phyloP scores from a whole-genome alignment of 2,888 invertebrate genomes.

The Trichacis sp. region DNA sequence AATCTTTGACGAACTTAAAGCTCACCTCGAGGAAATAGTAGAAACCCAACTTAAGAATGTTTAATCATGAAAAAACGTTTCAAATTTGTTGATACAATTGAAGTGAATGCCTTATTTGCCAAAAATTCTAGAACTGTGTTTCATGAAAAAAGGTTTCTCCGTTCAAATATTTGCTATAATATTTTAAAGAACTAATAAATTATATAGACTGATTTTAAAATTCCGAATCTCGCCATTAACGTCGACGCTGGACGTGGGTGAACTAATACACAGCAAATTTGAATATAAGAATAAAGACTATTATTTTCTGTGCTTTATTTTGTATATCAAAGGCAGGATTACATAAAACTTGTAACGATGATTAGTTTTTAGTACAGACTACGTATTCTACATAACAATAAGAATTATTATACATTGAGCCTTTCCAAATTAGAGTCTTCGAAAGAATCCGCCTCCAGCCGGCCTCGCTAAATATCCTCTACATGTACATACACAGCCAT shows the following conservation, averaged over 20 bases:
- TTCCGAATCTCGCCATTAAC: too few relatives aligned
- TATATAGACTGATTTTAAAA: too few relatives aligned
- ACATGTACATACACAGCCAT: conserved; percentile 3
- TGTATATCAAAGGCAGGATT: conserved; percentile 53
- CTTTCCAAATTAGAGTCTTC: conserved; percentile 21
- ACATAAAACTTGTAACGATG: conserved; percentile 58
- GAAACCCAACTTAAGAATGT: too few relatives aligned
- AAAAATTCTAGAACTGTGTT: too few relatives aligned
- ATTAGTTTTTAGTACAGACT: conserved; percentile 45
- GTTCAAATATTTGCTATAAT: neutral
- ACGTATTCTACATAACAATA: conserved; percentile 48
- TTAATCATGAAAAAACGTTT: too few relatives aligned
- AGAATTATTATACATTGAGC: conserved; percentile 49
- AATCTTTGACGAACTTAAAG: too few relatives aligned
- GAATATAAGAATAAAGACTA: neutral
- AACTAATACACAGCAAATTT: neutral
- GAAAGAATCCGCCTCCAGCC: conserved; percentile 19
- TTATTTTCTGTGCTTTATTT: conserved; percentile 32
- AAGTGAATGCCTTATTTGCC: too few relatives aligned
- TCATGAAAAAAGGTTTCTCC: neutral
- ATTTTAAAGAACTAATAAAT: neutral
- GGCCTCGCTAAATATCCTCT: conserved; percentile 1
- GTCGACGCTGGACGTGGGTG: too few relatives aligned
- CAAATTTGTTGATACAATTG: too few relatives aligned
- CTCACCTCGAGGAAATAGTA: too few relatives aligned